Conservation (phyloP, 2,888 invertebrate genomes). For the Synergus japonicus region DNA sequence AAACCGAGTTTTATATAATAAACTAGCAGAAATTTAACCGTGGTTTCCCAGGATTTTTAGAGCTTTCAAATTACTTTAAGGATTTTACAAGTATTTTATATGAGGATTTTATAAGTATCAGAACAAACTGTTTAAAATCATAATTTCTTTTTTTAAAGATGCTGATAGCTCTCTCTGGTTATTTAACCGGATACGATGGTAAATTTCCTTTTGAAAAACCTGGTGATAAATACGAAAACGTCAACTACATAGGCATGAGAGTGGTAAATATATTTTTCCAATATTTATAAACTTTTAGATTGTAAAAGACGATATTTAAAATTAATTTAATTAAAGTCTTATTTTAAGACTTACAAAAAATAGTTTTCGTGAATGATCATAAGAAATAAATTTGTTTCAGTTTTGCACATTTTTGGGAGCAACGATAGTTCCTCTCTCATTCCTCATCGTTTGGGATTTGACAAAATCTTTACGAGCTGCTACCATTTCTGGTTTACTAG, state of each 20-base stretch:
- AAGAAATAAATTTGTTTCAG: conserved; percentile 79
- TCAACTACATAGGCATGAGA: conserved; percentile 95
- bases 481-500: conserved; percentile 86
- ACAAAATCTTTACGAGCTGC: conserved; percentile 90
- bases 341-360: conserved; percentile 18
- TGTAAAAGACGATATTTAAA: not conserved
- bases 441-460: conserved; percentile 92
- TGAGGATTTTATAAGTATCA: too few relatives aligned
- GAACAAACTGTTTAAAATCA: conserved; percentile 19
- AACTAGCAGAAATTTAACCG: too few relatives aligned
- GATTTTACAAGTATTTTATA: too few relatives aligned
- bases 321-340: not conserved
- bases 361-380: too few relatives aligned
- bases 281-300: not conserved
- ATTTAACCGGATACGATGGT: conserved; percentile 95
- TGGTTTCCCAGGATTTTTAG: too few relatives aligned
- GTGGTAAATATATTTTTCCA: conserved; percentile 81
- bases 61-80: conserved; percentile 22
- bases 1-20: too few relatives aligned
- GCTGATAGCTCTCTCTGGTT: conserved; percentile 95
- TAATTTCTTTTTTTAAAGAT: conserved; percentile 82
- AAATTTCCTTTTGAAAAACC: conserved; percentile 96
- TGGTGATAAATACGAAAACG: conserved; percentile 94
- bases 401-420: conserved; percentile 95
- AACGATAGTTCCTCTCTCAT: conserved; percentile 90